phyloP scores from a whole-genome alignment of 2,888 invertebrate species.

The Maniola hyperantus region DNA sequence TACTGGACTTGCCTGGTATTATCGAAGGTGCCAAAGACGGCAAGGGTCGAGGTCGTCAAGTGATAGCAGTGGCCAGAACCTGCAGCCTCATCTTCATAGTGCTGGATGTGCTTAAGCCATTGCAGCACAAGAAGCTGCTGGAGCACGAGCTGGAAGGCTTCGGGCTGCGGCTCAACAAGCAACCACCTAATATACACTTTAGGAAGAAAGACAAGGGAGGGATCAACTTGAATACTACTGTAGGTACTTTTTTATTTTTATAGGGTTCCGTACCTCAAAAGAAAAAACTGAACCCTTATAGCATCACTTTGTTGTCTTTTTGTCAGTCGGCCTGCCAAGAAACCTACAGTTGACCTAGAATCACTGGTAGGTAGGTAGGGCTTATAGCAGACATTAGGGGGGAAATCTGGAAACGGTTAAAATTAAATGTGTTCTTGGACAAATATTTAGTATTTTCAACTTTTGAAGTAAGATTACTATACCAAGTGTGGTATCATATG shows the following conservation, averaged over 20 bases:
- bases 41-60: conserved; percentile 99
- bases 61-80: conserved; percentile 99
- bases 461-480: too few relatives aligned
- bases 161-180: conserved; percentile 96
- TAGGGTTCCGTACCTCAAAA: too few relatives aligned
- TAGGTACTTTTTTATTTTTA: conserved; percentile 61
- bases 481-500: too few relatives aligned
- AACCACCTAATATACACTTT: conserved; percentile 98
- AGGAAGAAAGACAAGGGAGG: conserved; percentile 99
- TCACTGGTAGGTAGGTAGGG: too few relatives aligned
- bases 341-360: too few relatives aligned
- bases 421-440: too few relatives aligned
- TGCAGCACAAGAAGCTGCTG: conserved; percentile 97
- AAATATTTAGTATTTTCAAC: too few relatives aligned
- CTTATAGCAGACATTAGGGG: too few relatives aligned
- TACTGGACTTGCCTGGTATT: conserved; percentile 99
- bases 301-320: too few relatives aligned
- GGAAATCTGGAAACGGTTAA: too few relatives aligned
- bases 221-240: conserved; percentile 96
- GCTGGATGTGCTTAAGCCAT: conserved; percentile 97
- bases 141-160: conserved; percentile 99
- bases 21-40: conserved; percentile 99
- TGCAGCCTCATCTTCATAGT: conserved; percentile 99
- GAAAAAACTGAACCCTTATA: too few relatives aligned
- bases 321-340: too few relatives aligned